A percentile compares a stretch with the other conserved stretches of the same genome.
Conservation (phyloP, 2,888 invertebrate genomes). For the Cordilura impudica region DNA sequence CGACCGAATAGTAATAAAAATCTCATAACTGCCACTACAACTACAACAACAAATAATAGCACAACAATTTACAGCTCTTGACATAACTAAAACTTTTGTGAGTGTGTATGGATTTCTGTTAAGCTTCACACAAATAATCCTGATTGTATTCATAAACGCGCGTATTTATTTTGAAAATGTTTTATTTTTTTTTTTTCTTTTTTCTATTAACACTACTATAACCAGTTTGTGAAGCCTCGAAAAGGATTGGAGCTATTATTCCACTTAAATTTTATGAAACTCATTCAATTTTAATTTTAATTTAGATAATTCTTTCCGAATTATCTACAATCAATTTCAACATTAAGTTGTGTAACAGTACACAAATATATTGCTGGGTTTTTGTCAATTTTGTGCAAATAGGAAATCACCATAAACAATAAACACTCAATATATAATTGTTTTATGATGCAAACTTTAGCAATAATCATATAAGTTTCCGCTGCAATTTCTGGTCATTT, state of each 20-base stretch:
- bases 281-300: too few relatives aligned
- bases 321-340: too few relatives aligned
- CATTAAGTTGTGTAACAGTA: too few relatives aligned
- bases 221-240: too few relatives aligned
- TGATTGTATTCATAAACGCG: slow-evolving; percentile 4
- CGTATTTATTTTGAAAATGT: background rate
- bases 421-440: slow-evolving; percentile 49
- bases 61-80: slow-evolving; percentile 2
- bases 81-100: background rate
- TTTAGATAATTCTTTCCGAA: too few relatives aligned
- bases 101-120: background rate
- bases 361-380: too few relatives aligned
- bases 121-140: background rate
- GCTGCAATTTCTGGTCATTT: slow-evolving; percentile 59
- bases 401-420: slow-evolving; percentile 48
- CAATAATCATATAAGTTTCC: slow-evolving; percentile 53
- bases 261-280: too few relatives aligned
- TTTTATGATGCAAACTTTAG: slow-evolving; percentile 45
- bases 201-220: too few relatives aligned
- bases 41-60: slow-evolving; percentile 4
- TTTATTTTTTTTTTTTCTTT: too few relatives aligned
- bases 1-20: slow-evolving; percentile 45
- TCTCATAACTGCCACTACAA: slow-evolving; percentile 21
- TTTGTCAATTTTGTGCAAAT: slow-evolving; percentile 10
- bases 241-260: too few relatives aligned